Evolutionary conservation across 2,113 vertebrate genomes (phyloP).

Genomic region (Axis porcinus): DNA sequence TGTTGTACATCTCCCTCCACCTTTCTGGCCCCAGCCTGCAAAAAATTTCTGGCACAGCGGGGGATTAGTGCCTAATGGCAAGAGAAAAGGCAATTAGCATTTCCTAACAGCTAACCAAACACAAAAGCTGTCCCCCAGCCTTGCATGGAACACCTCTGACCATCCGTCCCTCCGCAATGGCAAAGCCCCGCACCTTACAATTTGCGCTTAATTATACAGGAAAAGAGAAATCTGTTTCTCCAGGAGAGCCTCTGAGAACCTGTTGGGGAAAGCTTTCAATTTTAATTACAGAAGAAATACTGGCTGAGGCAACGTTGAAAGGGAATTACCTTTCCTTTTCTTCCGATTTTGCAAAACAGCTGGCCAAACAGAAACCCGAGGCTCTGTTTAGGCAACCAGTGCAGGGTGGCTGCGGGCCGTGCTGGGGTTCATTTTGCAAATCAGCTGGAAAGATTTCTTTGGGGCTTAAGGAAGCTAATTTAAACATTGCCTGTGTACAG

Average conservation of each 20-base stretch:
- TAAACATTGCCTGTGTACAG: constrained; percentile 62
- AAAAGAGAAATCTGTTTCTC: constrained; percentile 37
- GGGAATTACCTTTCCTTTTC: constrained; percentile 31
- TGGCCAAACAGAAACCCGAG: constrained; percentile 30
- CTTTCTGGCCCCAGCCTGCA: constrained; percentile 1
- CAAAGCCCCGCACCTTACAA: constrained; percentile 39
- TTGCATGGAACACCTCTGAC: constrained; percentile 25
- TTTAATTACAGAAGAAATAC: constrained; percentile 61
- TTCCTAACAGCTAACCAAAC: constrained; percentile 52
- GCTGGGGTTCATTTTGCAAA: constrained; percentile 58
- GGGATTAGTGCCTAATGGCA: constrained; percentile 28
- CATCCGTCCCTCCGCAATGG: not conserved
- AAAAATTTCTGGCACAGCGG: constrained; percentile 27
- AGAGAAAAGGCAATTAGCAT: constrained; percentile 67
- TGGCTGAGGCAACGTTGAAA: constrained; percentile 37
- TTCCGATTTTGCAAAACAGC: constrained; percentile 58
- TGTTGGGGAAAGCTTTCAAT: constrained; percentile 52
- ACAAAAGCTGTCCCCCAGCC: constrained; percentile 43
- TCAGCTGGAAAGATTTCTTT: constrained; percentile 71
- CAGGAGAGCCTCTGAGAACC: constrained; percentile 55
- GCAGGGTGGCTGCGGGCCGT: not conserved
- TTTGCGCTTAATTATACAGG: constrained; percentile 58
- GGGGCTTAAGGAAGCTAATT: constrained; percentile 71
- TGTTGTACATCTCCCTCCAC: constrained; percentile 6
- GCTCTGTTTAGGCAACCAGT: constrained; percentile 52